These are phyloP conservation scores for Neotragus pygmaeus DNA, from an alignment of 2,113 vertebrate species.

Conservation along the genomic window DNA sequence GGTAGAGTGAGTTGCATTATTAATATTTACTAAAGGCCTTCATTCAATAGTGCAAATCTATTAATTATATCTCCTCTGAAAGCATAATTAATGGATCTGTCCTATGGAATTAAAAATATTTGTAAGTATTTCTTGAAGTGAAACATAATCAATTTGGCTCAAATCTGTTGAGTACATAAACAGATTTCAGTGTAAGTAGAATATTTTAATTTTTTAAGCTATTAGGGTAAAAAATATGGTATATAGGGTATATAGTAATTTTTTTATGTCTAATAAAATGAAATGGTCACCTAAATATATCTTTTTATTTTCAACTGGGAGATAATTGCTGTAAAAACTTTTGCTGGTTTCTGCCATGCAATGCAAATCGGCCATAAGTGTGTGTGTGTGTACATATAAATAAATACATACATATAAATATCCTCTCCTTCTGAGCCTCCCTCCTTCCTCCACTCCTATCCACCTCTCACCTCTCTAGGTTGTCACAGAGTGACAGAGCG, in stretches of 20 bases:
- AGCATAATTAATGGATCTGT: slow-evolving; percentile 35
- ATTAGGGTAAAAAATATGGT: background rate
- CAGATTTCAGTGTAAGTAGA: background rate
- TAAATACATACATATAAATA: background rate
- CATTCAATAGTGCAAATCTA: background rate
- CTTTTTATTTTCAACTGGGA: background rate
- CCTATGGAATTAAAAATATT: slow-evolving; percentile 28
- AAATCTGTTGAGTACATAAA: background rate
- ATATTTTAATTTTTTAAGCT: slow-evolving; percentile 20
- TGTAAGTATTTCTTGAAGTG: slow-evolving; percentile 42
- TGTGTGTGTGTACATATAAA: background rate
- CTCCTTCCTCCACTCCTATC: background rate
- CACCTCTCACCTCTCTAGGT: background rate
- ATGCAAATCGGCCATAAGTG: background rate
- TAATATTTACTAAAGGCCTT: slow-evolving; percentile 41
- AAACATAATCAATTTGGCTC: slow-evolving; percentile 6
- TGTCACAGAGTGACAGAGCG: background rate
- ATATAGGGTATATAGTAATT: background rate
- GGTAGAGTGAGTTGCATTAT: slow-evolving; percentile 35
- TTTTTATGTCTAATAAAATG: background rate
- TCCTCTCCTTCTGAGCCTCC: background rate
- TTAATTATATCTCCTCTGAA: slow-evolving; percentile 28
- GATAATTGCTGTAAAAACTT: background rate
- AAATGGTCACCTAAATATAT: background rate
- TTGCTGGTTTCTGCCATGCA: background rate